A percentile compares a stretch with the other conserved stretches of the same genome.
Conservation (phyloP, 2,888 invertebrate species). For the Horisme vitalbata region DNA sequence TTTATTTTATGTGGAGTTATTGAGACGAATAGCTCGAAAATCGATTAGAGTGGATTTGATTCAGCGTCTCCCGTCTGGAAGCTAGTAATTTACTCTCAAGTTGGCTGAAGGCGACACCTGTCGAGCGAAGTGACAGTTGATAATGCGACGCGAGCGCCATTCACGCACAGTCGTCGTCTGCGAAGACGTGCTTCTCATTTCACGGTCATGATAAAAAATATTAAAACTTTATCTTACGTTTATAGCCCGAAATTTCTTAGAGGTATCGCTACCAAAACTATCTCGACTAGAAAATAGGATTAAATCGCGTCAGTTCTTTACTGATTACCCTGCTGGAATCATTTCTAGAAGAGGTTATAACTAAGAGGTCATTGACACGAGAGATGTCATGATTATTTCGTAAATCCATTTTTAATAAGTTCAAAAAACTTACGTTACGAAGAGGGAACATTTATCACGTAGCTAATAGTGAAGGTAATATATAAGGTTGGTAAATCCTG, state of each 20-base stretch:
- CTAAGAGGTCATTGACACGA: too few relatives aligned
- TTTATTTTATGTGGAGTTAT: constrained; percentile 39
- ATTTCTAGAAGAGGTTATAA: too few relatives aligned
- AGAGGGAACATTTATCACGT: constrained; percentile 59
- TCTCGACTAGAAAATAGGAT: too few relatives aligned
- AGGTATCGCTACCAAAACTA: too few relatives aligned
- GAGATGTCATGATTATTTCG: too few relatives aligned
- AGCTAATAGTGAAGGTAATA: constrained; percentile 67
- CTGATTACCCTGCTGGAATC: too few relatives aligned
- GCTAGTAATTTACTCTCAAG: constrained; percentile 81
- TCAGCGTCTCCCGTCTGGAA: constrained; percentile 69
- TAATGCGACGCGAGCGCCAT: constrained; percentile 77
- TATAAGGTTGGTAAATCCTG: constrained; percentile 76
- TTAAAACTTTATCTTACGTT: too few relatives aligned
- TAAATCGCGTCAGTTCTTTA: too few relatives aligned
- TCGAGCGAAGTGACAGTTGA: constrained; percentile 78
- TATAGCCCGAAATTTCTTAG: too few relatives aligned
- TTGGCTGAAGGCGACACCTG: constrained; percentile 82
- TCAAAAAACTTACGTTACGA: too few relatives aligned
- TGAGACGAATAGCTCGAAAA: constrained; percentile 65
- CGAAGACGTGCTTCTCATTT: constrained; percentile 45
- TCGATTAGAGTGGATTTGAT: constrained; percentile 77
- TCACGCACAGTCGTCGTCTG: constrained; percentile 67
- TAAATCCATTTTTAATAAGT: constrained; percentile 11
- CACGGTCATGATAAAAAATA: constrained; percentile 3